Percentiles rank a stretch among this genome's conserved stretches.
Conservation (phyloP, 2,797 vertebrate species). For the Heterohyrax brucei region DNA sequence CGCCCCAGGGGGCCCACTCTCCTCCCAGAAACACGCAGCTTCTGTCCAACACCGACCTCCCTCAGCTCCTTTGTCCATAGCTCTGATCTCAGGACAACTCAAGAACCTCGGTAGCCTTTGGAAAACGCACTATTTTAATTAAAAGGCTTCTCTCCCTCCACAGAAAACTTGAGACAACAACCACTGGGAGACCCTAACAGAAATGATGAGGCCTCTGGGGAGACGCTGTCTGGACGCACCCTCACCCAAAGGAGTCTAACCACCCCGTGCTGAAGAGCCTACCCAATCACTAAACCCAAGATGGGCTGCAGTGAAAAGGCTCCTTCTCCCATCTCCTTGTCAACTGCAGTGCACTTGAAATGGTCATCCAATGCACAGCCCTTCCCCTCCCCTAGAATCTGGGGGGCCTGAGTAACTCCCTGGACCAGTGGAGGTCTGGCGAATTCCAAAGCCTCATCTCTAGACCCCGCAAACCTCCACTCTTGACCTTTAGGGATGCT, state of each 20-base stretch:
- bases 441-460: not conserved
- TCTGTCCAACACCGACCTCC: not conserved
- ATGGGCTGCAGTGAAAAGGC: not conserved
- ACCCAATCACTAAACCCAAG: not conserved
- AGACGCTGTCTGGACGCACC: not conserved
- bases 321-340: not conserved
- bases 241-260: constrained; percentile 5
- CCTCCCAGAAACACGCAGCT: not conserved
- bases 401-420: not conserved
- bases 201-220: not conserved
- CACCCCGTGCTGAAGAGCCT: not conserved
- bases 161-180: not conserved
- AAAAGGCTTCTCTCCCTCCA: constrained; percentile 2
- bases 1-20: not conserved
- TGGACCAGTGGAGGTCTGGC: not conserved
- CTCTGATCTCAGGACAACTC: constrained; percentile 46
- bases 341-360: not conserved
- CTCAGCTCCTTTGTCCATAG: constrained; percentile 21
- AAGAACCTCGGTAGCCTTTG: not conserved
- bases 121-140: constrained; percentile 36
- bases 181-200: not conserved
- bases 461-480: not conserved
- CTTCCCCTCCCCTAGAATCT: not conserved
- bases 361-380: not conserved
- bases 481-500: not conserved